phyloP scores from a whole-genome alignment of 2,888 invertebrate genomes.

The Aromia moschata region DNA sequence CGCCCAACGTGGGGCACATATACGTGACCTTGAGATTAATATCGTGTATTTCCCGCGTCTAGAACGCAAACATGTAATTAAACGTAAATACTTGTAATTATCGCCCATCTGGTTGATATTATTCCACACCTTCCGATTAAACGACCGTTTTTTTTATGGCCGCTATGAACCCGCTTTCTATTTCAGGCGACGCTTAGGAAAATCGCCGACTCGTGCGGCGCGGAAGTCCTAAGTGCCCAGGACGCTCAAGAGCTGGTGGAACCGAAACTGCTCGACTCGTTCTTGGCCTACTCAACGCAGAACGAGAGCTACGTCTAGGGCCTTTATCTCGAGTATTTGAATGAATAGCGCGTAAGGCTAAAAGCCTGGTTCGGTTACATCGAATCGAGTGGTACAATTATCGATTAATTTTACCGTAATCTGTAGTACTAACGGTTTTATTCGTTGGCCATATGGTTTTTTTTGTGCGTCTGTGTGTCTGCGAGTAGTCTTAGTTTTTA shows the following conservation, averaged over 20 bases:
- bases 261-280: conserved; percentile 80
- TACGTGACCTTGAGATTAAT: too few species aligned
- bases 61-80: too few species aligned
- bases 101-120: too few species aligned
- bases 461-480: conserved; percentile 17
- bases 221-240: conserved; percentile 64
- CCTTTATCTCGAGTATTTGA: conserved; percentile 5
- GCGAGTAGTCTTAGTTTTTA: conserved; percentile 13
- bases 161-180: conserved; percentile 37
- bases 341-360: neutral
- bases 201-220: conserved; percentile 68
- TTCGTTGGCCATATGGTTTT: conserved; percentile 21
- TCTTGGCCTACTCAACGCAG: conserved; percentile 80
- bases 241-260: conserved; percentile 79
- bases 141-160: too few species aligned
- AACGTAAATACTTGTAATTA: too few species aligned
- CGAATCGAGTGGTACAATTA: conserved; percentile 8
- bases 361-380: conserved; percentile 2
- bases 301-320: conserved; percentile 81
- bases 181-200: conserved; percentile 73
- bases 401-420: too few species aligned
- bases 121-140: too few species aligned
- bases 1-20: too few species aligned
- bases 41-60: too few species aligned
- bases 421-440: neutral